Evolutionary conservation across 2,888 invertebrate species (phyloP), one percentile per base, ranked within the genome.

Genomic region (Rhamnusium bicolor): DNA sequence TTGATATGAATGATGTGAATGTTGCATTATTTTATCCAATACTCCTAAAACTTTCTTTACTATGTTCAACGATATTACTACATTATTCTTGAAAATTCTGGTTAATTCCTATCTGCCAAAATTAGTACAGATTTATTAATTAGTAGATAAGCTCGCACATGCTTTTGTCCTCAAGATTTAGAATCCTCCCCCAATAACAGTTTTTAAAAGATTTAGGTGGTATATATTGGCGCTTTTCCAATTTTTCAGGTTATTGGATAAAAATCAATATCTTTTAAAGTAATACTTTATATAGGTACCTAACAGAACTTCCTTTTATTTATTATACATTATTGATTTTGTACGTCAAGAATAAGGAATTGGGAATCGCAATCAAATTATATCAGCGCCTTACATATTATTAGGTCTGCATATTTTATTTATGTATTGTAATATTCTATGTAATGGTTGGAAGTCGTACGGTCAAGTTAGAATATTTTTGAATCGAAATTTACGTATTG

Each of bases 261-360:
- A 32, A 58, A 58, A 58, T 58, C 58, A 32, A 18, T 32, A 32
- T 10, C 18, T 18, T 58, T 58, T 58, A 32, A 32, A 8, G 32
- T 18, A 58, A 58, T 32, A 32, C 32, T 58, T 58, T 58, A 18
- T 18, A 32, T 12, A 58, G 58, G 58, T 58, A 58, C 32, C 18
- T 32, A 19, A 32, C n/a, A n/a, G n/a, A 32, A 32, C 58, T 3
- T 18, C 58, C 16, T 58, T 58, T 32, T 58, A 58, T 58, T 29
- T 58, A 58, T 58, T 32, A 32, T 32, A 32, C 32, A 58, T 32
- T 58, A 58, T 58, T 58, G 58, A 58, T 58, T 58, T 58, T 58
- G n/a, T 29, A 18, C 58, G 32, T 58, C 58, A 58, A 16, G 58
- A 32, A 58, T 58, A 58, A 58, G 32, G 16, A 58, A 58, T 58